Base-by-base conservation (phyloP, 1,140 invertebrate genomes). In the Sycophila sp. region DNA sequence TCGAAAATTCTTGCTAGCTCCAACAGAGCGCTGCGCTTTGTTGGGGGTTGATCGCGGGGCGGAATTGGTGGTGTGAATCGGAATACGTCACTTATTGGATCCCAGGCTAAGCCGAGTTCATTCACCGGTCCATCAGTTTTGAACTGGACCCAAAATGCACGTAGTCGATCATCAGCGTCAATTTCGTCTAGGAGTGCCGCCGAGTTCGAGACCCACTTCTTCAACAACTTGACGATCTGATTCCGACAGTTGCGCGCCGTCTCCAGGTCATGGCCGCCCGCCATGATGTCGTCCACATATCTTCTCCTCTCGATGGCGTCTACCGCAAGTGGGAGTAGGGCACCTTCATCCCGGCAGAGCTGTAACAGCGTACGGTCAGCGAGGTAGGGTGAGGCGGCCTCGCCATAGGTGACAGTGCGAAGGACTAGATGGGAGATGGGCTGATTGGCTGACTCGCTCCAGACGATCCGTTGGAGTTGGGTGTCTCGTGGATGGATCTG, bases 391-490 rank as follows among this genome's bases (percentile, higher is more conserved):
- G n/a, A n/a, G n/a, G n/a, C n/a, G n/a, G n/a, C n/a, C n/a, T n/a
- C n/a, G n/a, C n/a, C n/a, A n/a, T n/a, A n/a, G n/a, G n/a, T n/a
- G n/a, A n/a, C n/a, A n/a, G n/a, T n/a, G n/a, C n/a, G n/a, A n/a
- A n/a, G n/a, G n/a, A n/a, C n/a, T n/a, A n/a, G n/a, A n/a, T n/a
- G n/a, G 13, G 8, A 4, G 7, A 26, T 19, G 22, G 30, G 49
- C 42, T 38, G 22, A 7, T 65, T 4, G 2, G 28, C 13, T 4
- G 22, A 24, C 24, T 47, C 30, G 69, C 73, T 55, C 58, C 32
- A 55, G 58, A 49, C n/a, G 10, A 69, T 62, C 13, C 67, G 26
- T 22, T 60, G 56, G n/a, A 62, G 17, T 8, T 69, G 36, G 5
- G 4, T 19, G 42, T 69, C 19, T 6, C 4, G 15, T 22, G 2